Evolutionary conservation across 2,888 invertebrate genomes (phyloP).

Genomic region (Scaptomyza tumidula): DNA sequence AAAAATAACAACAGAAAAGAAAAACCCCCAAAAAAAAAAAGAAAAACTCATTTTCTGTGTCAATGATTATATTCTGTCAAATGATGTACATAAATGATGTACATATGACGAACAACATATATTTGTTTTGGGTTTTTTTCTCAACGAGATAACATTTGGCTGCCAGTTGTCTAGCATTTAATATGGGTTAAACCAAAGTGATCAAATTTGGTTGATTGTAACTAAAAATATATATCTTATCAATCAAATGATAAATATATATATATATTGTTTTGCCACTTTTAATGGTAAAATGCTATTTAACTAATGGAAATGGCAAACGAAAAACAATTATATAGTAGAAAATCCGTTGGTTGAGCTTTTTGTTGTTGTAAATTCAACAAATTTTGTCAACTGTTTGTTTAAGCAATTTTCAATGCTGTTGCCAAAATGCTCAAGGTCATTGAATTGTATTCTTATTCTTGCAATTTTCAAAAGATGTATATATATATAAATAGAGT

Average conservation of each 20-base stretch:
- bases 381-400: conserved; percentile 11
- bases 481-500: not conserved
- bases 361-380: conserved; percentile 13
- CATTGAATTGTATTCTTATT: conserved; percentile 22
- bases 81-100: conserved; percentile 13
- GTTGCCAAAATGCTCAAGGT: conserved; percentile 54
- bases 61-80: conserved; percentile 47
- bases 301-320: too few species aligned
- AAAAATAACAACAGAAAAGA: not conserved
- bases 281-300: too few species aligned
- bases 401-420: conserved; percentile 17
- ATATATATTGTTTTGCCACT: conserved; percentile 25
- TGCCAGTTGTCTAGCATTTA: conserved; percentile 39
- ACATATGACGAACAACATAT: conserved; percentile 31
- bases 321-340: too few species aligned
- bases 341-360: too few species aligned
- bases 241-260: conserved; percentile 35
- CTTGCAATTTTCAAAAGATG: not conserved
- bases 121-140: conserved; percentile 10
- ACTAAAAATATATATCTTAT: conserved; percentile 45
- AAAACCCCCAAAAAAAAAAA: conserved; percentile 22
- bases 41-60: conserved; percentile 69
- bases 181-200: conserved; percentile 9
- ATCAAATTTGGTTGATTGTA: conserved; percentile 24
- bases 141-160: conserved; percentile 36